Evolutionary conservation across 2,888 invertebrate genomes (phyloP).

Genomic region (Drosophila mettleri): DNA sequence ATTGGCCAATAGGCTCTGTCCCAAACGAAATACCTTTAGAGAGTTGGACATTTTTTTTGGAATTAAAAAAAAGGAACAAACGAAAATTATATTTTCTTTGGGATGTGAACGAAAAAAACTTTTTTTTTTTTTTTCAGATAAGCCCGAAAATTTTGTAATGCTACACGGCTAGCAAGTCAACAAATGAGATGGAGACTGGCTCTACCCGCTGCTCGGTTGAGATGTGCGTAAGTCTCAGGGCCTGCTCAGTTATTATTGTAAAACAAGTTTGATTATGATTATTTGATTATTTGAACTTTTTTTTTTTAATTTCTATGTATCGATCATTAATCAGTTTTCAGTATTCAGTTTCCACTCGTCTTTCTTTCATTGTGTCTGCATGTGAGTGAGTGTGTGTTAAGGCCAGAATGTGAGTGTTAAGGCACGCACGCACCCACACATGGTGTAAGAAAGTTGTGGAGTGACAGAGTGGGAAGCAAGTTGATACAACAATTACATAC

Average conservation of each 20-base stretch:
- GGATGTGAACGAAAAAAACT: conserved; percentile 5
- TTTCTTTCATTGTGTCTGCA: conserved; percentile 19
- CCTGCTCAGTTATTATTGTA: conserved; percentile 4
- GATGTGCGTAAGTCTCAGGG: conserved; percentile 3
- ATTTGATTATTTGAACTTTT: conserved; percentile 24
- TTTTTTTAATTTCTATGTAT: conserved; percentile 20
- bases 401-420: conserved; percentile 28
- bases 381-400: conserved; percentile 11
- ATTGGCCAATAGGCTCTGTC: conserved; percentile 3
- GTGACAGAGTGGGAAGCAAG: conserved; percentile 25
- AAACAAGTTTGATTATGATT: conserved; percentile 3
- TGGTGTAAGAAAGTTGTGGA: conserved; percentile 26
- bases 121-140: conserved; percentile 11
- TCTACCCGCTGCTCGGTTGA: not conserved
- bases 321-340: conserved; percentile 9
- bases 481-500: conserved; percentile 56
- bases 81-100: conserved; percentile 3
- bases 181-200: conserved; percentile 14
- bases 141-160: conserved; percentile 36
- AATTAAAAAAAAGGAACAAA: not conserved
- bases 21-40: conserved; percentile 27
- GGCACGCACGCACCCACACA: conserved; percentile 32
- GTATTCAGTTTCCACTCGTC: conserved; percentile 12
- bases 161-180: conserved; percentile 20
- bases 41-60: conserved; percentile 32